Percentiles rank a stretch among this genome's conserved stretches.
These are phyloP conservation scores for Platycnemis pennipes DNA, from an alignment of 2,888 invertebrate species.

Conservation along the genomic window DNA sequence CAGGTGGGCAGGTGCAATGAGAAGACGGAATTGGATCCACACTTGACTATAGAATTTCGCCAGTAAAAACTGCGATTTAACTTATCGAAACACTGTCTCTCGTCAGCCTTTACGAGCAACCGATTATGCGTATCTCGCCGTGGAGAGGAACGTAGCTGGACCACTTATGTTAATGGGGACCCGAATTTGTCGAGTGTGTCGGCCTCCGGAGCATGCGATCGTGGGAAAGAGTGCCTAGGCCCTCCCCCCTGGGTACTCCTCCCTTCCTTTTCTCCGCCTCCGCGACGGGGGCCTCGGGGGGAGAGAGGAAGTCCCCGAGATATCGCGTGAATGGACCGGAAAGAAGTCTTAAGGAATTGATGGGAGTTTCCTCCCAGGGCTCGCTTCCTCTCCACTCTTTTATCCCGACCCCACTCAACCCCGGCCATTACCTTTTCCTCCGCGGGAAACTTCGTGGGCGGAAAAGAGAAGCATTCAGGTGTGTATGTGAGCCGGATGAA, in stretches of 20 bases:
- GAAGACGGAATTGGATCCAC: background rate
- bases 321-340: constrained; percentile 59
- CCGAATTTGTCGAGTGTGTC: background rate
- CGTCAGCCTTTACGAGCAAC: background rate
- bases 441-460: background rate
- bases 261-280: background rate
- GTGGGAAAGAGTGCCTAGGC: background rate
- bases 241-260: background rate
- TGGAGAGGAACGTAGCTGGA: background rate
- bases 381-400: background rate
- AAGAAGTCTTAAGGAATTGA: background rate
- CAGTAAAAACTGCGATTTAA: too few species aligned
- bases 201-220: background rate
- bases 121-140: background rate
- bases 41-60: background rate
- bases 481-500: background rate
- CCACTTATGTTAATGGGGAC: background rate
- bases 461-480: background rate
- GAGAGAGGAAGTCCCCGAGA: constrained; percentile 12
- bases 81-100: too few species aligned
- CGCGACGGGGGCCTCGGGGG: background rate
- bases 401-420: background rate
- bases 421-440: background rate
- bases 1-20: too few species aligned
- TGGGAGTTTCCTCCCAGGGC: background rate